A percentile compares a stretch with the other conserved stretches of the same genome.
Conservation (phyloP, 2,797 vertebrate species). For the Coccyzus lansbergi region DNA sequence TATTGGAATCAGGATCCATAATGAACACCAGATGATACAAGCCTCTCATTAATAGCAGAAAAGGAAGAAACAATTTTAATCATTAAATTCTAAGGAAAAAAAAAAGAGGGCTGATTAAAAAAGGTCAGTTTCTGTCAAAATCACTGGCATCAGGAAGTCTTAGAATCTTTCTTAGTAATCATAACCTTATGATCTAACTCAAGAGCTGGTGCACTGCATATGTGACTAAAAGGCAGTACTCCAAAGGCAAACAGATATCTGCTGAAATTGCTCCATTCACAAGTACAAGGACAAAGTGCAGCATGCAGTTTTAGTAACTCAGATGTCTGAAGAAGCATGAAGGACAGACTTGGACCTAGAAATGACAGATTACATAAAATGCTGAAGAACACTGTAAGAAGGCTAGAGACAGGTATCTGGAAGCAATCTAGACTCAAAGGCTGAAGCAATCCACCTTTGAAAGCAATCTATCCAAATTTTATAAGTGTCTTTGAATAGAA, state of each 20-base stretch:
- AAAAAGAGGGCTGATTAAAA: not conserved
- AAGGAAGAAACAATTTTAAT: not conserved
- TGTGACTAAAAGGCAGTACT: not conserved
- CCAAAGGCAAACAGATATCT: not conserved
- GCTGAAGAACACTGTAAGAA: not conserved
- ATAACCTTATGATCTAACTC: not conserved
- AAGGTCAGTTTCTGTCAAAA: not conserved
- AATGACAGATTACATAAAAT: not conserved
- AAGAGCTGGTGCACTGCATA: accelerated
- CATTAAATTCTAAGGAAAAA: not conserved
- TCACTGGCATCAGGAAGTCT: not conserved
- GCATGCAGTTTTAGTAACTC: not conserved
- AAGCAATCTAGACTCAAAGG: not conserved
- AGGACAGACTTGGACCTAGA: not conserved
- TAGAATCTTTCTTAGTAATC: not conserved
- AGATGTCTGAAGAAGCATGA: not conserved
- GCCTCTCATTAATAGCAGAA: not conserved
- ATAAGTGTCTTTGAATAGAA: not conserved
- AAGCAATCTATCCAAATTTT: not conserved
- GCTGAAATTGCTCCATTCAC: not conserved
- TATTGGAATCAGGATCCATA: not conserved
- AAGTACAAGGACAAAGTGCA: not conserved
- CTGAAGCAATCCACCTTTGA: not conserved
- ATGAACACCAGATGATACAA: not conserved
- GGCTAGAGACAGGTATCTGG: not conserved